Evolutionary conservation across 1,140 invertebrate genomes (phyloP), one percentile per base, ranked within the genome.

Genomic region (Helicoverpa zea): DNA sequence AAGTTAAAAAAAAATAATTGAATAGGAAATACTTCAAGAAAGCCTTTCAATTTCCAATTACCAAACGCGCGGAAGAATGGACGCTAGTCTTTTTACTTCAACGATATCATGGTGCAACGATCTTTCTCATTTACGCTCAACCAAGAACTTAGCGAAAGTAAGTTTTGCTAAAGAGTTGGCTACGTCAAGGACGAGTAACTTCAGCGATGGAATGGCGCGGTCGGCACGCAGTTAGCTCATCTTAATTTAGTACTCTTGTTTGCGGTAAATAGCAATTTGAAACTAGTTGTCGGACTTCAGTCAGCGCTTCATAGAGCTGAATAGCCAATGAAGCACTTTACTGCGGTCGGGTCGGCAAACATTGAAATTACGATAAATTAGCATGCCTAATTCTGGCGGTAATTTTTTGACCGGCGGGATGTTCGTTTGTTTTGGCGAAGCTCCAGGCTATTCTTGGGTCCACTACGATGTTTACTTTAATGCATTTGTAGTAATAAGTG

Each of bases 231-330:
- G 87, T 90, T 87, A 86, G 86, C 87, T 89, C 88, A 89, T 91
- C 90, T 94, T 92, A 92, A 91, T 92, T 93, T 92, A 90, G 84
- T 85, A 84, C 86, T 88, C 91, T 93, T 93, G 91, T 94, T 94
- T 92, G 91, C 81, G 92, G 90, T 90, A 92, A 92, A 93, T 90
- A 92, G 82, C 88, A 91, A 92, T 92, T 93, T 91, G 86, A 83
- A 89, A 87, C 87, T 91, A 89, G 90, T 92, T 89, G 87, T 90
- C 82, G 80, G 85, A 84, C 87, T 92, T 89, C 83, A 83, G 74
- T 81, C 61, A 82, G 66, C 83, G 87, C 84, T 86, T 86, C 84
- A 91, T 87, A 83, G 85, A 82, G 83, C 85, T 88, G 87, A 91
- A 91, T 89, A 85, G 89, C 81, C 86, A 87, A 90, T 90, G 86